Conservation (phyloP, 2,797 vertebrate species). For the Gymnoscopelus braueri region DNA sequence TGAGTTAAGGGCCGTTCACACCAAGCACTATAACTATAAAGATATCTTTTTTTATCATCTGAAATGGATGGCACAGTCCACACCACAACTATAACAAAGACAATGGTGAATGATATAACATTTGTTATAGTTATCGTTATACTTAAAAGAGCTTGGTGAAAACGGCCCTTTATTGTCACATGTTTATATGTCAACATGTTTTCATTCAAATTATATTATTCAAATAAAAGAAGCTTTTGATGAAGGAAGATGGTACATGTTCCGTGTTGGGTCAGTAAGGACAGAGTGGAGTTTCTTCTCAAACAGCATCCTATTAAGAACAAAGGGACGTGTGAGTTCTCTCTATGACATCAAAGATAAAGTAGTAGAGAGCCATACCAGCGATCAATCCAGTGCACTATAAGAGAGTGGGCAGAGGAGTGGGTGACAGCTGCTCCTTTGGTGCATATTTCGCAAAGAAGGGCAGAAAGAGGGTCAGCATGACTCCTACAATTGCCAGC, state of each 20-base stretch:
- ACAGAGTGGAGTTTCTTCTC: slow-evolving; percentile 44
- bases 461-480: slow-evolving; percentile 95
- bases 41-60: too few relatives aligned
- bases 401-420: slow-evolving; percentile 93
- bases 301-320: slow-evolving; percentile 52
- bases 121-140: too few relatives aligned
- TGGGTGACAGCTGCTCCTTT: slow-evolving; percentile 92
- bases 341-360: slow-evolving; percentile 46
- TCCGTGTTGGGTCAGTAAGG: slow-evolving; percentile 31
- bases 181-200: too few relatives aligned
- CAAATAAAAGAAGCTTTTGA: slow-evolving; percentile 39
- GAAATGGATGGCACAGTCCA: too few relatives aligned
- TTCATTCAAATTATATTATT: slow-evolving; percentile 39
- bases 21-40: too few relatives aligned
- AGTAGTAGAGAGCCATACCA: slow-evolving; percentile 1
- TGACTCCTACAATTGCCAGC: slow-evolving; percentile 93
- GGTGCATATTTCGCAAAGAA: slow-evolving; percentile 97
- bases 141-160: too few relatives aligned
- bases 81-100: too few relatives aligned
- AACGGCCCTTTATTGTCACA: slow-evolving; percentile 13
- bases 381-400: slow-evolving; percentile 74
- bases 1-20: too few relatives aligned
- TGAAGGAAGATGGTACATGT: slow-evolving; percentile 68
- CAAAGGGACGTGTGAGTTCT: slow-evolving; percentile 58
- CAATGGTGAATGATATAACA: too few relatives aligned